Conservation (phyloP, 2,888 invertebrate genomes). For the Pristionchus japonicus region DNA sequence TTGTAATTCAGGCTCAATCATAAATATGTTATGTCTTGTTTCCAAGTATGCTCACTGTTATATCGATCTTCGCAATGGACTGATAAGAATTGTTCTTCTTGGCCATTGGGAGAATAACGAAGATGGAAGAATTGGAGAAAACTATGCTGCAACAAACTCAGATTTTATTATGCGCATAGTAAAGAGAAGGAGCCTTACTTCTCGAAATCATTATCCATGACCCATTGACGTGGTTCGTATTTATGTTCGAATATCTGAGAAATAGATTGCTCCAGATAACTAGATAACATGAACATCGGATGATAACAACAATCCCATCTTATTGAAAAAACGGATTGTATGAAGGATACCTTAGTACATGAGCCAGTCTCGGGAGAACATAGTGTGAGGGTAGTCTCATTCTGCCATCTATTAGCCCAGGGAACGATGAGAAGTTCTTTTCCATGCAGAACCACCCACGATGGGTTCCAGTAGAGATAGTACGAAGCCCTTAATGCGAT, state of each 20-base stretch:
- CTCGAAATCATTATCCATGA: neutral
- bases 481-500: slow-evolving; percentile 5
- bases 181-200: neutral
- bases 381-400: slow-evolving; percentile 18
- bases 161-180: neutral
- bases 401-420: slow-evolving; percentile 44
- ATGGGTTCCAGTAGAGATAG: slow-evolving; percentile 24
- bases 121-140: neutral
- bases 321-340: no score
- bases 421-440: neutral
- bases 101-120: neutral
- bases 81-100: neutral
- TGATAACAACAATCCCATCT: no score
- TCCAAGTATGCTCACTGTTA: neutral
- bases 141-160: neutral
- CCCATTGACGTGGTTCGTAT: neutral
- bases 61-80: neutral
- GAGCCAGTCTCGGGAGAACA: neutral
- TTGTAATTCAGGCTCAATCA: neutral
- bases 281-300: no score
- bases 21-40: no score
- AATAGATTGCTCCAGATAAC: neutral
- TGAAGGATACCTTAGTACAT: slow-evolving; percentile 22
- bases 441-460: slow-evolving; percentile 19
- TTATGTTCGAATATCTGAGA: neutral